A percentile compares a stretch with the other conserved stretches of the same genome.
Evolutionary conservation across 2,797 vertebrate species (phyloP).

Genomic region (Parauchenoglanis ngamensis): DNA sequence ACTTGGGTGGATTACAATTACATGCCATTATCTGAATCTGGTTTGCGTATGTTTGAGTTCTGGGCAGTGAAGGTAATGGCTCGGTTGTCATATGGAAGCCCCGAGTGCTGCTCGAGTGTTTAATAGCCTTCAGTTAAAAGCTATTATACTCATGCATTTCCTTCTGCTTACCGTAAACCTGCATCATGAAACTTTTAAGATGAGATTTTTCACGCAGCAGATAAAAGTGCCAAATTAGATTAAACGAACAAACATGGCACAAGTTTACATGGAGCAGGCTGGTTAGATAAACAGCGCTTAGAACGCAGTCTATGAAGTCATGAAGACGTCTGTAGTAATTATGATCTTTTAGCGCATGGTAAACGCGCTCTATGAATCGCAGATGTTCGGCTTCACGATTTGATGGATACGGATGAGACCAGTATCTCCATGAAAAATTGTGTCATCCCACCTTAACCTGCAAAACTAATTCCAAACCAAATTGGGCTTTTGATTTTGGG

Average conservation of each 20-base stretch:
- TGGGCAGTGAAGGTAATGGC: not conserved
- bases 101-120: constrained; percentile 18
- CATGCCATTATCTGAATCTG: constrained; percentile 38
- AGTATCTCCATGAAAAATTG: not conserved
- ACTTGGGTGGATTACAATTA: constrained; percentile 27
- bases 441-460: not conserved
- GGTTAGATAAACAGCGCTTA: not conserved
- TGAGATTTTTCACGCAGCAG: not conserved
- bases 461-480: not conserved
- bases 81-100: constrained; percentile 19
- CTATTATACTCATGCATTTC: constrained; percentile 44
- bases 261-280: not conserved
- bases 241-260: not conserved
- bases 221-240: too few species aligned
- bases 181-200: constrained; percentile 3
- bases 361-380: not conserved
- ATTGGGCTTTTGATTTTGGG: not conserved
- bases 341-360: not conserved
- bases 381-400: not conserved
- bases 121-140: constrained; percentile 44
- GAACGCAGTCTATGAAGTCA: not conserved
- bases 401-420: not conserved
- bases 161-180: constrained; percentile 29
- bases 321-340: not conserved
- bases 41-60: constrained; percentile 1